A percentile compares a stretch with the other conserved stretches of the same genome.
These are phyloP conservation scores for Euura saliciscinereae DNA, from an alignment of 1,140 invertebrate species.

Conservation along the genomic window DNA sequence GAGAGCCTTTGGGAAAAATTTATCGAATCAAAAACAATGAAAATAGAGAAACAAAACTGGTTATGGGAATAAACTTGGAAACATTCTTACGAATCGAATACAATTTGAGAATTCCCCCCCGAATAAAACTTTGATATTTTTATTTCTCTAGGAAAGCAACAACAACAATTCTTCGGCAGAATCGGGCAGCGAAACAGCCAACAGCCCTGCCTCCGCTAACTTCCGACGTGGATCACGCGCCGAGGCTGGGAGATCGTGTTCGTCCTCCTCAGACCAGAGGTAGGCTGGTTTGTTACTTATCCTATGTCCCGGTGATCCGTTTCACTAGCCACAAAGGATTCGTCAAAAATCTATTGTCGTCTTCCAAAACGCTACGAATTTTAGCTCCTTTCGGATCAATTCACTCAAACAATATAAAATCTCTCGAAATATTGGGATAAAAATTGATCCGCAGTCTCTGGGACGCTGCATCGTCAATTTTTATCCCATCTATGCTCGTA, in stretches of 20 bases:
- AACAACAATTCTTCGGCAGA: conserved; percentile 55
- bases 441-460: no score
- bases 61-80: background rate
- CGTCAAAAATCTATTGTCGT: no score
- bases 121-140: conserved; percentile 16
- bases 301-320: background rate
- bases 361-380: no score
- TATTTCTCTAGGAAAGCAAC: conserved; percentile 56
- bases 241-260: conserved; percentile 30
- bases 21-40: no score
- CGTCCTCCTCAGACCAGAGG: conserved; percentile 52
- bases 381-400: no score
- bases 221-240: conserved; percentile 26
- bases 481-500: no score
- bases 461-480: no score
- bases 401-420: no score
- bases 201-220: conserved; percentile 32
- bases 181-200: conserved; percentile 43
- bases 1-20: no score
- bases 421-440: no score
- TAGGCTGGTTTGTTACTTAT: conserved; percentile 48
- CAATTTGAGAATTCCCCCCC: background rate
- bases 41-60: background rate
- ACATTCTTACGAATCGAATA: background rate
- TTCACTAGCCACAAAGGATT: no score